Conservation (phyloP, 2,113 vertebrate species). For the Clinocottus analis region DNA sequence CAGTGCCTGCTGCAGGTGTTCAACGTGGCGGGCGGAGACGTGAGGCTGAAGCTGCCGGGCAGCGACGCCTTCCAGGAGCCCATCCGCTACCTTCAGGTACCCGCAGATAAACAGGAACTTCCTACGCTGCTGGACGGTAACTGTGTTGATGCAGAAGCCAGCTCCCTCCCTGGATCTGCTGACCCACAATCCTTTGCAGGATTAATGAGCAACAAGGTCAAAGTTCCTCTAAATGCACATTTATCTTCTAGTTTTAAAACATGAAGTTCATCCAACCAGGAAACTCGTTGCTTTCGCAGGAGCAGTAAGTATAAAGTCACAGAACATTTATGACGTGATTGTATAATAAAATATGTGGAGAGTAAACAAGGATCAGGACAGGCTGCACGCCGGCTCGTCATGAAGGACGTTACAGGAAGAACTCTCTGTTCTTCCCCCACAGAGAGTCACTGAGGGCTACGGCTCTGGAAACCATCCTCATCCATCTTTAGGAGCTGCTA, state of each 20-base stretch:
- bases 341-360: neutral
- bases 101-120: too few relatives aligned
- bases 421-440: too few relatives aligned
- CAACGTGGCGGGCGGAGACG: conserved; percentile 85
- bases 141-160: too few relatives aligned
- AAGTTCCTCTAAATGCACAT: neutral
- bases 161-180: neutral
- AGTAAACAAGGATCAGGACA: neutral
- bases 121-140: too few relatives aligned
- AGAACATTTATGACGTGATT: neutral
- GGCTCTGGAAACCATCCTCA: neutral
- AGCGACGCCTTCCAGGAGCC: conserved; percentile 76
- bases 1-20: conserved; percentile 88
- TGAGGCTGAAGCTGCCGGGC: conserved; percentile 78
- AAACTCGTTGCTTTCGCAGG: neutral
- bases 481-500: neutral
- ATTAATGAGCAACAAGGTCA: neutral
- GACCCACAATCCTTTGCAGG: neutral
- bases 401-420: too few relatives aligned
- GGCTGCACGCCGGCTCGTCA: too few relatives aligned
- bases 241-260: neutral
- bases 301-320: too few relatives aligned
- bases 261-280: neutral
- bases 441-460: neutral
- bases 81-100: conserved; percentile 84